A percentile compares a stretch with the other conserved stretches of the same genome.
Evolutionary conservation across 2,113 vertebrate genomes (phyloP).

Genomic region (Tetrax tetrax): DNA sequence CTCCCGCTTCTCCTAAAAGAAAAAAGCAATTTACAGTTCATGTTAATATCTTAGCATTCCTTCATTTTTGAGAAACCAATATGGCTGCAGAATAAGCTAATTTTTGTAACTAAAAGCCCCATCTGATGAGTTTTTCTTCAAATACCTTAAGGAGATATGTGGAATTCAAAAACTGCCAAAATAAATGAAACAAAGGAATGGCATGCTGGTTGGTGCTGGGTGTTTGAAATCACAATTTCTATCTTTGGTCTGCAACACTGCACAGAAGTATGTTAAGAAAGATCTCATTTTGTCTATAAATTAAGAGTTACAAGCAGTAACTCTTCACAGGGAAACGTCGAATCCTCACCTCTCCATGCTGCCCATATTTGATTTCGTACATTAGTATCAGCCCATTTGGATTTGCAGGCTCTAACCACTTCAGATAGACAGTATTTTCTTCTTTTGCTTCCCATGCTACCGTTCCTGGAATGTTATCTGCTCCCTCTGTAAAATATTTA

Average conservation of each 20-base stretch:
- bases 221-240: neutral
- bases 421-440: constrained; percentile 86
- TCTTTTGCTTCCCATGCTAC: constrained; percentile 85
- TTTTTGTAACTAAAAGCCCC: neutral
- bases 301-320: neutral
- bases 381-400: constrained; percentile 95
- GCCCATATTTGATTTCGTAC: constrained; percentile 94
- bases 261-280: neutral
- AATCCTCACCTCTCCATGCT: constrained; percentile 85
- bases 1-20: constrained; percentile 83
- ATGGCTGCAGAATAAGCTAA: neutral
- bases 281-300: neutral
- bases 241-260: neutral
- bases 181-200: neutral
- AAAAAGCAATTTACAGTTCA: neutral
- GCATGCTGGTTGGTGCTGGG: neutral
- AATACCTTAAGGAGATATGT: neutral
- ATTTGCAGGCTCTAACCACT: constrained; percentile 87
- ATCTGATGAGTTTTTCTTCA: neutral
- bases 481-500: constrained; percentile 80
- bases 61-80: neutral
- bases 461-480: constrained; percentile 91
- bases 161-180: neutral
- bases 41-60: neutral
- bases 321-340: neutral